Conservation (phyloP, 2,888 invertebrate genomes). For the Mechanitis mazaeus region DNA sequence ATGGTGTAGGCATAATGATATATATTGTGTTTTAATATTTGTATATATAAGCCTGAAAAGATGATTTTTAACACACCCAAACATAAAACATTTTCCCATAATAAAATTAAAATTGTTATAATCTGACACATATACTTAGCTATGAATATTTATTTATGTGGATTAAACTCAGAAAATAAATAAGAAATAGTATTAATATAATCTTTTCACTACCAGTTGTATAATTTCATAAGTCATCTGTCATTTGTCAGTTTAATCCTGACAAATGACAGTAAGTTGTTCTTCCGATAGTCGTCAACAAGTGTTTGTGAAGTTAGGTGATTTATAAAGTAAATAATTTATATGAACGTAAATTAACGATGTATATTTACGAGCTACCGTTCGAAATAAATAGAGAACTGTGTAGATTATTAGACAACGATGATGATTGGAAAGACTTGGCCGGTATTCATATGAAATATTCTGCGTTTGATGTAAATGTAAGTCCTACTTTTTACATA, state of each 20-base stretch:
- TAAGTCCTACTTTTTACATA: constrained; percentile 41
- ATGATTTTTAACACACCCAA: too few relatives aligned
- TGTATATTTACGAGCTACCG: constrained; percentile 84
- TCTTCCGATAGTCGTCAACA: constrained; percentile 13
- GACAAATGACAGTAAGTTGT: background rate
- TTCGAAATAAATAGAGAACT: constrained; percentile 81
- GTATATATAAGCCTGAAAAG: too few relatives aligned
- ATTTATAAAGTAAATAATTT: constrained; percentile 8
- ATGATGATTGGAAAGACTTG: constrained; percentile 87
- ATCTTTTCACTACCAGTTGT: too few relatives aligned
- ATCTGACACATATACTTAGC: too few relatives aligned
- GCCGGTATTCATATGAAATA: constrained; percentile 82
- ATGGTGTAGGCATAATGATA: too few relatives aligned
- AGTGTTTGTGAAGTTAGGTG: constrained; percentile 14
- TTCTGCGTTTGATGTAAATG: constrained; percentile 75
- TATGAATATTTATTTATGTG: too few relatives aligned
- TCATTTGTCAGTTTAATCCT: background rate
- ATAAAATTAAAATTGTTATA: too few relatives aligned
- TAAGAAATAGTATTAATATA: too few relatives aligned
- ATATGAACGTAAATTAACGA: constrained; percentile 27
- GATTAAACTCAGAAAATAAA: too few relatives aligned
- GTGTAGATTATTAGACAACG: constrained; percentile 86
- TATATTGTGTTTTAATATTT: too few relatives aligned
- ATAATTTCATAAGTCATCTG: background rate
- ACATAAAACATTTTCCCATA: too few relatives aligned